phyloP scores from a whole-genome alignment of 2,113 vertebrate species.

The Austrofundulus limnaeus region DNA sequence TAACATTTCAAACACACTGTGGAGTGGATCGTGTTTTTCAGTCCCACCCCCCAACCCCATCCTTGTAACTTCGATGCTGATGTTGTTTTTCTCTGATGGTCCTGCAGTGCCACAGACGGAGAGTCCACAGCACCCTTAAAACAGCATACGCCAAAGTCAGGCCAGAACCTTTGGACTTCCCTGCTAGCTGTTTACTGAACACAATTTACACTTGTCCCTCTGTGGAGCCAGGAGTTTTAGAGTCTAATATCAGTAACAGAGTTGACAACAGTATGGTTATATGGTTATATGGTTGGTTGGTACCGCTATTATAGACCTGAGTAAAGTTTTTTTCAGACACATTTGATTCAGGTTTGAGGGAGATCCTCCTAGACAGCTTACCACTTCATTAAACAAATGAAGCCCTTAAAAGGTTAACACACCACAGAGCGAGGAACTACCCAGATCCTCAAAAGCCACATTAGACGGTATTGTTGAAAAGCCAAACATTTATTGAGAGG shows the following conservation, averaged over 20 bases:
- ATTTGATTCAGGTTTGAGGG: constrained; percentile 50
- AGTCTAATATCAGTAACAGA: constrained; percentile 42
- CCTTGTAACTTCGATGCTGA: constrained; percentile 49
- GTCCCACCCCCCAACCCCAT: constrained; percentile 45
- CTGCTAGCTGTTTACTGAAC: constrained; percentile 39
- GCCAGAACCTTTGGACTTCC: constrained; percentile 30
- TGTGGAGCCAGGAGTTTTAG: constrained; percentile 34
- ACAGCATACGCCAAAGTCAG: constrained; percentile 38
- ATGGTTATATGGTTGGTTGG: too few species aligned
- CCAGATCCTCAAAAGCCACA: constrained; percentile 61
- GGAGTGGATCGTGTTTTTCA: constrained; percentile 65
- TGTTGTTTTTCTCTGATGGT: constrained; percentile 66
- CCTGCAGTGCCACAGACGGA: constrained; percentile 54
- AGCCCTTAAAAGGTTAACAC: constrained; percentile 67
- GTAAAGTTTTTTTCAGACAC: constrained; percentile 50
- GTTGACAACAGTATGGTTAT: too few species aligned
- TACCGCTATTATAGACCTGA: constrained; percentile 1
- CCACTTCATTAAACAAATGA: constrained; percentile 74
- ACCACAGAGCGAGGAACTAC: constrained; percentile 55
- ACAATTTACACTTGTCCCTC: constrained; percentile 63
- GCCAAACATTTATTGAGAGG: constrained; percentile 74
- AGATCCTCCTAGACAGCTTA: constrained; percentile 72
- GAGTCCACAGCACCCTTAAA: constrained; percentile 52
- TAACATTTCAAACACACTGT: constrained; percentile 77
- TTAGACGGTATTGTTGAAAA: constrained; percentile 67